Conservation (phyloP, 1,140 invertebrate species). For the Belonocnema kinseyi region DNA sequence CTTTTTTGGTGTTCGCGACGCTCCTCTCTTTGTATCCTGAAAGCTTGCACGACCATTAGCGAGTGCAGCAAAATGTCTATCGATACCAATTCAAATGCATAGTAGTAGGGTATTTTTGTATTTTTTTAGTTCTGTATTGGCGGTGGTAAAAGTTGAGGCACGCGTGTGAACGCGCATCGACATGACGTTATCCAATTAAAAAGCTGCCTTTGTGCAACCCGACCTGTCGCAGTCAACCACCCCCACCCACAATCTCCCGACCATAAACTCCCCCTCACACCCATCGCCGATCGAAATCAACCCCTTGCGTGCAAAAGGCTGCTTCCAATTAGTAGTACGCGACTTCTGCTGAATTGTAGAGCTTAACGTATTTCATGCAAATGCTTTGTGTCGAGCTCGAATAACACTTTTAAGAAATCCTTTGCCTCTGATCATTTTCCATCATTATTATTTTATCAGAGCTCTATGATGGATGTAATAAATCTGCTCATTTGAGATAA, state of each 20-base stretch:
- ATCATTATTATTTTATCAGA: neutral
- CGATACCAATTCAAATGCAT: constrained; percentile 52
- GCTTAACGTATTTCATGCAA: constrained; percentile 45
- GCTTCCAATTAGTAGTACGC: constrained; percentile 70
- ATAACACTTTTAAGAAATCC: constrained; percentile 21
- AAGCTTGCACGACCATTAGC: constrained; percentile 48
- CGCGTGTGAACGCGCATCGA: constrained; percentile 66
- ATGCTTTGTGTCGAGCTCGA: neutral
- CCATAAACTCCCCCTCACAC: constrained; percentile 41
- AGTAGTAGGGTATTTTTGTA: constrained; percentile 38
- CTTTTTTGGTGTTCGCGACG: neutral
- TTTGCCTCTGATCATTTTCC: neutral
- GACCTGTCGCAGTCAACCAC: constrained; percentile 64
- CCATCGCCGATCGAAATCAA: constrained; percentile 65
- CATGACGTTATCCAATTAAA: constrained; percentile 74
- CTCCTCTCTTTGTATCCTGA: constrained; percentile 32
- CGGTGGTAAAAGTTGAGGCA: constrained; percentile 62
- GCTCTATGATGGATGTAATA: no score
- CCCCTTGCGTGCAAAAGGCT: constrained; percentile 64
- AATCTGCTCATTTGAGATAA: no score
- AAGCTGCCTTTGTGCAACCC: constrained; percentile 70
- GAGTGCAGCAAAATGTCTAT: constrained; percentile 48
- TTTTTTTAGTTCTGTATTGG: constrained; percentile 48
- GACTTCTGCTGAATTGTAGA: constrained; percentile 63
- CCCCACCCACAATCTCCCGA: constrained; percentile 40